Conservation (phyloP, 2,113 vertebrate genomes). For the Archilochus colubris region DNA sequence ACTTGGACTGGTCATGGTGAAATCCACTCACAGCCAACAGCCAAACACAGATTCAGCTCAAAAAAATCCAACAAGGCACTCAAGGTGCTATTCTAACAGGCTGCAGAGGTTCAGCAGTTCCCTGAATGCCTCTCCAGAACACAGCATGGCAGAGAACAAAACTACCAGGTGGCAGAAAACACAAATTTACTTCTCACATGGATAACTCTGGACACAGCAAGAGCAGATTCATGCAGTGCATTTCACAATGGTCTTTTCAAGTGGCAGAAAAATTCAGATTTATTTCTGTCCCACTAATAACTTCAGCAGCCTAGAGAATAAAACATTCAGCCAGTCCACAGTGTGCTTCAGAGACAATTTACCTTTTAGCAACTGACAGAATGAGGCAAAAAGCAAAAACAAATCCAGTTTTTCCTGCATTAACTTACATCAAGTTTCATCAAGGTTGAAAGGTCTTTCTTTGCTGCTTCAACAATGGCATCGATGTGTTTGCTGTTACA, state of each 20-base stretch:
- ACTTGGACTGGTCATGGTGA: neutral
- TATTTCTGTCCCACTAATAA: slow-evolving; percentile 5
- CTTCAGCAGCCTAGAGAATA: neutral
- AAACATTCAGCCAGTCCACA: neutral
- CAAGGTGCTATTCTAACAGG: neutral
- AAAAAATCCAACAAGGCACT: neutral
- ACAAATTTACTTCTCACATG: neutral
- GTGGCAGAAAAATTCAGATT: neutral
- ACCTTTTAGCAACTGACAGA: neutral
- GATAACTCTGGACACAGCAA: neutral
- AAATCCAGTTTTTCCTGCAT: neutral
- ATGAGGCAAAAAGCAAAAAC: neutral
- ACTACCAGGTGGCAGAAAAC: neutral
- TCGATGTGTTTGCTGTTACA: slow-evolving; percentile 77
- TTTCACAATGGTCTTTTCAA: neutral
- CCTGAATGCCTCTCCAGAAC: neutral
- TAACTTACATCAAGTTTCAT: slow-evolving; percentile 88
- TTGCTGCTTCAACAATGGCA: slow-evolving; percentile 88
- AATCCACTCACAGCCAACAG: neutral
- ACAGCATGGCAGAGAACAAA: rapidly evolving
- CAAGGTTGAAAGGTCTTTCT: slow-evolving; percentile 88
- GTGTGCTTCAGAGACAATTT: neutral
- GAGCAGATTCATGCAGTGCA: neutral
- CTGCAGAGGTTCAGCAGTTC: neutral
- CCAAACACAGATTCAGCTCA: neutral